A percentile compares a stretch with the other conserved stretches of the same genome.
phyloP scores from a whole-genome alignment of 2,888 invertebrate species.

The Embidobia sp. region DNA sequence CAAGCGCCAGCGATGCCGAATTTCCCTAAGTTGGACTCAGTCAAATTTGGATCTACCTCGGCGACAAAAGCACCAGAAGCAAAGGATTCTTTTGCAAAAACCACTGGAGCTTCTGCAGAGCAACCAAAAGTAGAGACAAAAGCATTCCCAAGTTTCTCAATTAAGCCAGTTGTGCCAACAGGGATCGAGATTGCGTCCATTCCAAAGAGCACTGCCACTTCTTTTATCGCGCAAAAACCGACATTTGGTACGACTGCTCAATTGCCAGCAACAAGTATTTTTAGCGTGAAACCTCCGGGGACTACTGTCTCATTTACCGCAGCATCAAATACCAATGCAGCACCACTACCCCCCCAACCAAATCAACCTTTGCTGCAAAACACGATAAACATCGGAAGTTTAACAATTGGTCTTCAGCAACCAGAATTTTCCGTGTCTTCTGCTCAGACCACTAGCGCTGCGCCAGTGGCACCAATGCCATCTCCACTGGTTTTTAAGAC shows the following conservation, averaged over 20 bases:
- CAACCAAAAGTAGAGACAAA: constrained; percentile 28
- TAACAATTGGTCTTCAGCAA: constrained; percentile 64
- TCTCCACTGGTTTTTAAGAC: constrained; percentile 55
- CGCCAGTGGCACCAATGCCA: constrained; percentile 39
- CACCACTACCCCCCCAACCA: background rate
- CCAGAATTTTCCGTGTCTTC: constrained; percentile 45
- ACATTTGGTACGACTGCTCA: constrained; percentile 3
- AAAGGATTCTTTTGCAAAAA: constrained; percentile 22
- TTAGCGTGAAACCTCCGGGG: constrained; percentile 14
- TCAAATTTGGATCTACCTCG: constrained; percentile 39
- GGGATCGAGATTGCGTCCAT: background rate
- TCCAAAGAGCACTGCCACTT: constrained; percentile 6
- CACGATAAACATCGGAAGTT: constrained; percentile 63
- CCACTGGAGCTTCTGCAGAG: background rate
- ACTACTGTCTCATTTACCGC: constrained; percentile 21
- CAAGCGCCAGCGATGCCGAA: constrained; percentile 29
- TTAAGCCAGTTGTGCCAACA: constrained; percentile 8
- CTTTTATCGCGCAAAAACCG: constrained; percentile 10
- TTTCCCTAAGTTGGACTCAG: constrained; percentile 54
- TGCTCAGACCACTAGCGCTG: constrained; percentile 13
- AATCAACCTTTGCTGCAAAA: constrained; percentile 58
- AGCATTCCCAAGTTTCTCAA: constrained; percentile 15
- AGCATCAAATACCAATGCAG: background rate
- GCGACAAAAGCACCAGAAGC: constrained; percentile 9
- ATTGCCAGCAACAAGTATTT: too few relatives aligned